Conservation (phyloP, 2,888 invertebrate genomes). For the Drosophila prolongata region DNA sequence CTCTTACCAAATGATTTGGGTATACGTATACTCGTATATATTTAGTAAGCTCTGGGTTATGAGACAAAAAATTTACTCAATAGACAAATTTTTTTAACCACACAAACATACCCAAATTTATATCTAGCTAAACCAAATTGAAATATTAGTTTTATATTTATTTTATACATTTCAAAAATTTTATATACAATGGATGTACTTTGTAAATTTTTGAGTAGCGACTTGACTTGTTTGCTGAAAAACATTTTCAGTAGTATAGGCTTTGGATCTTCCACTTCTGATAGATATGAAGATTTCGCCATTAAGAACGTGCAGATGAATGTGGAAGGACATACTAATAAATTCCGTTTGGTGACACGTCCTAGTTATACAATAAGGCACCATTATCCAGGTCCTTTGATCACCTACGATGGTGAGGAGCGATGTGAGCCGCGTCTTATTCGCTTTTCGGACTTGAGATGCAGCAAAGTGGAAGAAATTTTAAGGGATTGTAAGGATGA, state of each 20-base stretch:
- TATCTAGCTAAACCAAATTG: not conserved
- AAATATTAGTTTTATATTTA: not conserved
- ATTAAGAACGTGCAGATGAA: no score
- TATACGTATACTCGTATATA: not conserved
- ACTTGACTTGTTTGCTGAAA: conserved; percentile 20
- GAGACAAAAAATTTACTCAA: not conserved
- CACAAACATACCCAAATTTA: not conserved
- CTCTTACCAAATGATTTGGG: not conserved
- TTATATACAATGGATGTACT: conserved; percentile 36
- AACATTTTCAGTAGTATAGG: not conserved
- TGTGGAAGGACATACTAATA: not conserved
- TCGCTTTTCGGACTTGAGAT: conserved; percentile 40
- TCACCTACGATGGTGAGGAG: conserved; percentile 62
- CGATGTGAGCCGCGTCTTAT: conserved; percentile 53
- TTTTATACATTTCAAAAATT: not conserved
- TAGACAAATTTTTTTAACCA: no score
- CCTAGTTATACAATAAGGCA: conserved; percentile 49
- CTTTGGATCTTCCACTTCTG: not conserved
- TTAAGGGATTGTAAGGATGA: not conserved
- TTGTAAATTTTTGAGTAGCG: conserved; percentile 30
- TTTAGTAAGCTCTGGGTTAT: not conserved
- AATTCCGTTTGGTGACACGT: not conserved
- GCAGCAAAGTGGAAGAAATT: not conserved
- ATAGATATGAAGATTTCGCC: not conserved
- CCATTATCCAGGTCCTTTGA: conserved; percentile 53